Percentiles rank a stretch among this genome's conserved stretches.
phyloP scores from a whole-genome alignment of 2,888 invertebrate species.

The Caenorhabditis japonica region DNA sequence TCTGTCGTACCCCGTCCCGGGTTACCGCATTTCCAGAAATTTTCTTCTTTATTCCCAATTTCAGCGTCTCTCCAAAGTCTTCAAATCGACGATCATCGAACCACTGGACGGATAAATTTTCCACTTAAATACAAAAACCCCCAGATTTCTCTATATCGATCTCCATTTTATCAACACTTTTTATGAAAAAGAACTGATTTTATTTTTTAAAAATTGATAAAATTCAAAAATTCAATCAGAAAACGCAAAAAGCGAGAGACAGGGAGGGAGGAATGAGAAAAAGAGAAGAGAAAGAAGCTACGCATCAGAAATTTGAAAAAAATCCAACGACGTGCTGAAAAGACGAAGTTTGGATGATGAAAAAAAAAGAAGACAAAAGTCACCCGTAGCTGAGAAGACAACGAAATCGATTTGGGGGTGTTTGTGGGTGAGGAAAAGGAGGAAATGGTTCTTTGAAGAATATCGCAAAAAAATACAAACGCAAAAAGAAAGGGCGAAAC shows the following conservation, averaged over 20 bases:
- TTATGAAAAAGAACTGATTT: not conserved
- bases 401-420: constrained; percentile 38
- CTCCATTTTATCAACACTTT: not conserved
- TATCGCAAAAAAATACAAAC: not conserved
- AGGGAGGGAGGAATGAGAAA: constrained; percentile 25
- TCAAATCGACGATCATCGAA: constrained; percentile 18
- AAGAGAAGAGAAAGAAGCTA: constrained; percentile 8
- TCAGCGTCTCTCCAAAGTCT: constrained; percentile 18
- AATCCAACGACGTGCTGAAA: constrained; percentile 9
- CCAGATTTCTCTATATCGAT: not conserved
- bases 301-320: constrained; percentile 3
- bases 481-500: constrained; percentile 20
- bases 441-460: not conserved
- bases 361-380: constrained; percentile 22
- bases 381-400: constrained; percentile 33
- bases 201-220: not conserved
- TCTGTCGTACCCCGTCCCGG: too few relatives aligned
- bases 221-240: not conserved
- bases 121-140: not conserved
- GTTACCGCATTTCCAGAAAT: too few relatives aligned
- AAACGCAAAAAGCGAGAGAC: constrained; percentile 16
- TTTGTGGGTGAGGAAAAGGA: not conserved
- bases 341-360: constrained; percentile 4
- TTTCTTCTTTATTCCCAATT: too few relatives aligned
- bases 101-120: constrained; percentile 1